Conservation (phyloP, 2,797 vertebrate species). For the Florisuga fusca region DNA sequence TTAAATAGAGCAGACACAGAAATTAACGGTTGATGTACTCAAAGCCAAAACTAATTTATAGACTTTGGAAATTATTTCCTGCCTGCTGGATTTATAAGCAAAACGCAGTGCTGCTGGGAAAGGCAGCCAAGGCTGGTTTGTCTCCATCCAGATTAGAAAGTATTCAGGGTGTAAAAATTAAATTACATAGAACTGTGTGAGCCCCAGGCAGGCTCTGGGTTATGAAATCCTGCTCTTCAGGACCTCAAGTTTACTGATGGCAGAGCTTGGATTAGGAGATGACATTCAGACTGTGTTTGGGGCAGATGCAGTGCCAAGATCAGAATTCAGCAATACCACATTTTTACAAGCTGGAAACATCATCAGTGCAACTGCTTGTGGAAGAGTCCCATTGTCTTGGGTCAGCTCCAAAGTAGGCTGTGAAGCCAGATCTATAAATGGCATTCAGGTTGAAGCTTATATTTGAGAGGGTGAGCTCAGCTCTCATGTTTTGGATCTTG, state of each 20-base stretch:
- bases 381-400: neutral
- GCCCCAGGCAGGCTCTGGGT: neutral
- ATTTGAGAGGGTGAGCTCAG: neutral
- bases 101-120: neutral
- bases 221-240: neutral
- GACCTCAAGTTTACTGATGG: neutral
- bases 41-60: conserved; percentile 55
- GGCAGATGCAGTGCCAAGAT: neutral
- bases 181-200: neutral
- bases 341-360: neutral
- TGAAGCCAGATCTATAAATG: neutral
- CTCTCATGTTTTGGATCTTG: neutral
- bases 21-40: neutral
- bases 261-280: neutral
- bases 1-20: conserved; percentile 18
- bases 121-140: conserved; percentile 12
- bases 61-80: conserved; percentile 56
- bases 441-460: neutral
- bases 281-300: neutral
- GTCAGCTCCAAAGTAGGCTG: neutral
- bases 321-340: neutral
- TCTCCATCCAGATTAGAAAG: neutral
- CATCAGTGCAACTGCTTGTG: neutral
- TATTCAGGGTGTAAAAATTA: neutral
- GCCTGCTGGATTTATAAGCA: conserved; percentile 49